Base-by-base conservation (phyloP, 2,797 vertebrate species). In the Melanogrammus aeglefinus region DNA sequence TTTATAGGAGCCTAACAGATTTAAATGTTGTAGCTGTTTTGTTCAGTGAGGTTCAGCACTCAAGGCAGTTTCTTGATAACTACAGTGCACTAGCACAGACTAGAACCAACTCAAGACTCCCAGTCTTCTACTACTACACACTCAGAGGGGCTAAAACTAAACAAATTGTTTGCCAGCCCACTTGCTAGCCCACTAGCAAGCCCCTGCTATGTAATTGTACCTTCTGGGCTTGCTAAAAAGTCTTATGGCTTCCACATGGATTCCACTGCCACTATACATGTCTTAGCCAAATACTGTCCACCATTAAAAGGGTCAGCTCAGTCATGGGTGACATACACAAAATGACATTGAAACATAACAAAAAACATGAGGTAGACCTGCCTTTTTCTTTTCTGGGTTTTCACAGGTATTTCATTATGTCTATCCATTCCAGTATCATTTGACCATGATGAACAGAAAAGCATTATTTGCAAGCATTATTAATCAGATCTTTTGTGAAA, bases 141-240 rank as follows among this genome's bases (percentile, higher is more conserved):
- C 47, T 6, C 16, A 6, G 47, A 21, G 47, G 16, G 47, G 16
- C 47, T 18, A 51, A 18, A 21, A 51, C 18, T n/a, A n/a, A 21
- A 21, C 18, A 6, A 4, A 21, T 51, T 18, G 16, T 16, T 18
- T 51, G 47, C 21, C 4, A 16, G 47, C 47, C 47, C n/a, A n/a
- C n/a, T 21, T 18, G 83, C 57, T 78, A 0, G 0, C 77, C 31
- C 82, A 81, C 81, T 82, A 78, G 78, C 75, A 31, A 78, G 72
- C 78, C 80, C 82, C 81, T 87, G 85, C 57, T 82, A 71, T 77
- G 83, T 83, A 82, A 85, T 88, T 86, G 82, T 85, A 75, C 82
- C 87, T 79, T 21, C 44, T 73, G 79, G 83, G 78, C 71, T 78
- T 80, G 84, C 21, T n/a, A 21, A 63, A 63, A 75, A 84, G 79